Evolutionary conservation across 2,113 vertebrate species (phyloP).

Genomic region (Phocoena sinus): DNA sequence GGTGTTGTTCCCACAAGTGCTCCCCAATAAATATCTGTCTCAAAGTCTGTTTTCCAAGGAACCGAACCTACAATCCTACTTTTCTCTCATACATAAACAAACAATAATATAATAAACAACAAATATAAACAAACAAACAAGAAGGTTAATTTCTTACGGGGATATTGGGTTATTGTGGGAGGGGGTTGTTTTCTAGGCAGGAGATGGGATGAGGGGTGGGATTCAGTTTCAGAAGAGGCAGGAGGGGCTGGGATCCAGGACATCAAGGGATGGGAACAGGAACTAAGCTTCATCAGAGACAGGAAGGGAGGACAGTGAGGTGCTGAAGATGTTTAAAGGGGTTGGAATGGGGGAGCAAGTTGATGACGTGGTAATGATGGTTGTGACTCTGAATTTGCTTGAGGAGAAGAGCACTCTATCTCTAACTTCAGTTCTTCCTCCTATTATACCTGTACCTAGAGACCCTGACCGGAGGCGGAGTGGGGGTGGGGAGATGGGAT

Average conservation of each 20-base stretch:
- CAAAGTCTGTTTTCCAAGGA: background rate
- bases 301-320: background rate
- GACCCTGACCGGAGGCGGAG: background rate
- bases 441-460: background rate
- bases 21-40: background rate
- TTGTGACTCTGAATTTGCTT: background rate
- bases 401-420: background rate
- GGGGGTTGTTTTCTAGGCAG: background rate
- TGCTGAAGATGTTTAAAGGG: fast-evolving
- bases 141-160: background rate
- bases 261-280: background rate
- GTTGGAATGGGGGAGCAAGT: background rate
- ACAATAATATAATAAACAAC: background rate
- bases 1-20: background rate
- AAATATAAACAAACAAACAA: background rate
- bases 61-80: background rate
- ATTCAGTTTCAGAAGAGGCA: background rate
- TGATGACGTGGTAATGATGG: background rate
- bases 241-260: background rate
- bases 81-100: background rate
- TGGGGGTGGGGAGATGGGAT: too few species aligned
- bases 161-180: background rate
- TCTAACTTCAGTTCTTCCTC: background rate
- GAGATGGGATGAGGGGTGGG: background rate
- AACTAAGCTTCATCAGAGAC: background rate